Base-by-base conservation (phyloP, 2,797 vertebrate genomes). In the Macropodus opercularis region DNA sequence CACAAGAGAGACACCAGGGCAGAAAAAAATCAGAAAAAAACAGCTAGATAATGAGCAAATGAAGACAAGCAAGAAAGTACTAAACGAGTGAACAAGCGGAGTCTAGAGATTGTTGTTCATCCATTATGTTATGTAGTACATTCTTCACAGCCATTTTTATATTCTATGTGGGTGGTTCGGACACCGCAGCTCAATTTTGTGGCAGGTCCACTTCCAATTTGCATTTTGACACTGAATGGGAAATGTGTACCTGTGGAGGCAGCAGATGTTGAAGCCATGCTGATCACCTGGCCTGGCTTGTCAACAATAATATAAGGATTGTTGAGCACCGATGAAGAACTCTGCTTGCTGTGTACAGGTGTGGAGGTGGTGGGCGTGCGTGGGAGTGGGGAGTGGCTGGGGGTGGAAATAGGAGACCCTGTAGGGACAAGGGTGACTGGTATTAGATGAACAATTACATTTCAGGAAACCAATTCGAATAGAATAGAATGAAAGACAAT, bases 401-500 rank as follows among this genome's bases (percentile, higher is more conserved):
- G 96, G 48, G 96, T 98, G 74, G 96, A 98, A 89, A 98, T 96
- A 65, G 96, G 96, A 77, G 96, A 98, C 67, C 96, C 96, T 98
- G 91, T n/a, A 63, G 24, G 24, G 23, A 62, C 46, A 62, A 55
- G 58, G 40, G 4, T 24, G 2, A 47, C 11, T 0, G 19, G 27
- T 29, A 3, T 55, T 18, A 43, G 19, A 49, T 12, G 1, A 54
- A 47, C 18, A 38, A 41, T 43, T 32, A 2, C 10, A 10, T 24
- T 46, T 24, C n/a, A n/a, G n/a, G n/a, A n/a, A n/a, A n/a, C n/a
- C n/a, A n/a, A n/a, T n/a, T n/a, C n/a, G n/a, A n/a, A n/a, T n/a
- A n/a, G n/a, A n/a, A n/a, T n/a, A n/a, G n/a, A n/a, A n/a, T n/a
- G n/a, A n/a, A n/a, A n/a, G n/a, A n/a, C n/a, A n/a, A n/a, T n/a